Evolutionary conservation across 2,888 invertebrate genomes (phyloP), one percentile per base, ranked within the genome.

Genomic region (Napeogenes inachia): DNA sequence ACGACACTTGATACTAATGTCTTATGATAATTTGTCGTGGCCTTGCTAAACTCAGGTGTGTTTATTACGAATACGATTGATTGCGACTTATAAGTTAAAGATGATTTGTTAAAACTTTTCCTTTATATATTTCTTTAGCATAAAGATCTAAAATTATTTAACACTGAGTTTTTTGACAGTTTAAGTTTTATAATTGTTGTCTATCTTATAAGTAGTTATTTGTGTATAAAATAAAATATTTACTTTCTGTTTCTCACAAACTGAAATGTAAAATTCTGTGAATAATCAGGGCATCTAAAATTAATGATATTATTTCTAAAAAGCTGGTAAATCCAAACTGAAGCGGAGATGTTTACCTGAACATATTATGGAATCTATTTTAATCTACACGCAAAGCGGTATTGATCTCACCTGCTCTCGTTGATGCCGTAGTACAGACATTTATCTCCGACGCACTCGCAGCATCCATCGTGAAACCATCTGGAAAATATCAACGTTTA

Each of bases 401-500:
- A 13, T 59, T 54, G 32, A 46, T 6, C 54, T 77, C 82, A 95
- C 92, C 95, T 93, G 89, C 96, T 96, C 78, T 97, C 95, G 75
- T 96, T 95, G 66, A 97, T 94, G 2, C 98, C 98, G 81, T 97
- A 98, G 79, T 96, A 96, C 68, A 97, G 92, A 79, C 98, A 98
- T 56, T 94, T 95, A 68, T 94, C 94, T 1, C 98, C 97, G 57
- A 98, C 94, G 79, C 98, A 98, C 83, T 98, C 96, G 81, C 98
- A 98, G 80, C 98, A 98, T 1, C 97, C 98, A 77, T 97, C 96
- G 82, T 97, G 97, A 86, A 98, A 98, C 97, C 98, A 98, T 74
- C 98, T 94, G 89, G 92, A 97, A 83, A 55, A 45, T 58, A 30
- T 50, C 30, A 6, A 42, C 30, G 12, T 21, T 54, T 54, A 54